Evolutionary conservation across 2,888 invertebrate species (phyloP), one percentile per base, ranked within the genome.

Genomic region (Acrobasis repandana): DNA sequence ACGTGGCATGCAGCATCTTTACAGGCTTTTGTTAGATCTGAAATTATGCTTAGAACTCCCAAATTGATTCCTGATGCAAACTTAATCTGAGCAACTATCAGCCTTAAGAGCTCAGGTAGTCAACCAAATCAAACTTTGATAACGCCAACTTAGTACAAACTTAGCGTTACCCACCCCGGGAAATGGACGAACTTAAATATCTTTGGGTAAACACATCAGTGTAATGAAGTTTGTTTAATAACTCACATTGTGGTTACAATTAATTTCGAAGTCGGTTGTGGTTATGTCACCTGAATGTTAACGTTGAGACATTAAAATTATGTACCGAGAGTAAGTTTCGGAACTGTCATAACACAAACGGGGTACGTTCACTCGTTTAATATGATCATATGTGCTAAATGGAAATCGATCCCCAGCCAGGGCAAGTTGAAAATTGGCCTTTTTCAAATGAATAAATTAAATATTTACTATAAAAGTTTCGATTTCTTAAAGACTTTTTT

Each of bases 171-270:
- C 62, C 69, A 69, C 69, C 71, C 70, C 67, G 70, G 70, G 69
- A 71, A 75, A 76, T 75, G 73, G 70, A 63, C 67, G 58, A 75
- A 76, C 71, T 69, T 66, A 52, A 75, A 73, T 51, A 64, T 64
- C 64, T 63, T 60, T 57, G 52, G 64, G 80, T 75, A 77, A 79
- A 79, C 77, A 77, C 78, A 80, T 80, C 72, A 76, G 75, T 71
- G 70, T 77, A 74, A 80, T 79, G 72, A 76, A 75, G 72, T 78
- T 77, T 72, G 73, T 72, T 69, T 70, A 75, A 78, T 76, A 67
- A 66, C 63, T 66, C 43, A 49, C 51, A 15, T 50, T 52, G 59
- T 51, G 47, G 36, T 50, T 60, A 47, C 49, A 56, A 56, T 49
- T 63, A 61, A 61, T 62, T 59, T 58, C 11, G 16, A 49, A 58